Conservation (phyloP, 2,888 invertebrate species). For the Zaprionus bogoriensis region DNA sequence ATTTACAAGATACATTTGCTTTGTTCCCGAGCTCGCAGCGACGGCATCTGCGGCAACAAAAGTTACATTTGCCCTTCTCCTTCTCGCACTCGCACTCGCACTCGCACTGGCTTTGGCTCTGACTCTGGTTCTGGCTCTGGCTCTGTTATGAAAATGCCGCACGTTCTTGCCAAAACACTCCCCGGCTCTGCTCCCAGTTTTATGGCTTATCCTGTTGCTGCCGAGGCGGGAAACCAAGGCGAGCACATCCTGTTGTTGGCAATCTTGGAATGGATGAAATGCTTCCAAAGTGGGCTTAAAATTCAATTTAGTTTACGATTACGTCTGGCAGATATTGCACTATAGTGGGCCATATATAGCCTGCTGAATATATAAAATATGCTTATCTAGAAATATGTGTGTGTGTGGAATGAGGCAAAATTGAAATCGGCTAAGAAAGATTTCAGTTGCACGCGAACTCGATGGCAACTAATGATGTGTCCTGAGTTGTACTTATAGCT, state of each 20-base stretch:
- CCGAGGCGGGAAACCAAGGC: neutral
- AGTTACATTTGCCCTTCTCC: constrained; percentile 26
- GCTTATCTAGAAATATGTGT: no score
- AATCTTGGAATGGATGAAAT: constrained; percentile 4
- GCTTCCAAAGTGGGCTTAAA: constrained; percentile 6
- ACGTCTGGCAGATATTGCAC: neutral
- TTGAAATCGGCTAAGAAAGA: no score
- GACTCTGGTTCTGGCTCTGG: no score
- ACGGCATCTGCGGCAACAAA: constrained; percentile 25
- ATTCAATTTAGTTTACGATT: constrained; percentile 4
- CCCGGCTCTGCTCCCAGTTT: neutral
- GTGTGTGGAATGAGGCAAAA: no score
- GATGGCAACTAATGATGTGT: no score
- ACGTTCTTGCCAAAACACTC: constrained; percentile 24
- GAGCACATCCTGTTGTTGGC: neutral
- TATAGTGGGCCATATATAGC: neutral
- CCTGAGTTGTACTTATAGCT: no score
- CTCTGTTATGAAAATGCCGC: constrained; percentile 52
- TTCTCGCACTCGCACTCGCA: no score
- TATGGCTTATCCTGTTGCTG: constrained; percentile 47
- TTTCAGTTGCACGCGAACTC: no score
- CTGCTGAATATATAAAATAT: neutral
- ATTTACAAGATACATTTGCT: constrained; percentile 72
- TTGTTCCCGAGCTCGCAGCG: constrained; percentile 40
- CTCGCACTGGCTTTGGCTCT: no score